These are phyloP conservation scores for Columba livia DNA, from an alignment of 2,113 vertebrate genomes.

Conservation along the genomic window DNA sequence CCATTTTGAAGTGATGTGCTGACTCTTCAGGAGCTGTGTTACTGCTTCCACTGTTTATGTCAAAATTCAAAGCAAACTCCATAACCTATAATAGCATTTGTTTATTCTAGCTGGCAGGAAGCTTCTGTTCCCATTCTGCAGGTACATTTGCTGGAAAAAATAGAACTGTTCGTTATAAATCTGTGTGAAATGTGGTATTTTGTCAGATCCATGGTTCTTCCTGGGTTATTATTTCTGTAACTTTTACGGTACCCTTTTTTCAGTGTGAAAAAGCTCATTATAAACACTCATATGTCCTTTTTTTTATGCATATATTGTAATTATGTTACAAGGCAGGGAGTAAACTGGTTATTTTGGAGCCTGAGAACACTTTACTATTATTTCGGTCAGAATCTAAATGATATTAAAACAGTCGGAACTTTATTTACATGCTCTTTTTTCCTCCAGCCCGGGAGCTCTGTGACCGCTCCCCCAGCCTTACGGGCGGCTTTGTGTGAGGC, in stretches of 20 bases:
- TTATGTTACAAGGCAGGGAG: fast-evolving
- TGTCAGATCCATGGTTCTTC: neutral
- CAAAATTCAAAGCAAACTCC: no score
- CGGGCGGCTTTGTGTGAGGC: no score
- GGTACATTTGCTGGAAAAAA: neutral
- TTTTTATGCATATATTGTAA: fast-evolving
- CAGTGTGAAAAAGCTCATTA: fast-evolving
- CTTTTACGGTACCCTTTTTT: neutral
- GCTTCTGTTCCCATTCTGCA: neutral
- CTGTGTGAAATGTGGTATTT: fast-evolving
- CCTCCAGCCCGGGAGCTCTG: neutral
- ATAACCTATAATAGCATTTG: fast-evolving
- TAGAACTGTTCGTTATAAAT: fast-evolving
- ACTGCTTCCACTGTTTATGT: neutral
- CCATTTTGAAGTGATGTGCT: neutral
- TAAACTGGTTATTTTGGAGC: neutral
- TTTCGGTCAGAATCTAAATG: fast-evolving
- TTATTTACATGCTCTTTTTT: fast-evolving
- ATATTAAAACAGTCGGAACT: fast-evolving
- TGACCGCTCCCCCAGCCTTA: neutral
- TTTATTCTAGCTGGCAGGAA: neutral
- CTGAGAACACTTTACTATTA: fast-evolving
- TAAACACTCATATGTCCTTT: fast-evolving
- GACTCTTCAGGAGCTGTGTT: neutral
- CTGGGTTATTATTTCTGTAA: neutral